A percentile compares a stretch with the other conserved stretches of the same genome.
Conservation (phyloP, 2,797 vertebrate species). For the Acanthurus lineatus region DNA sequence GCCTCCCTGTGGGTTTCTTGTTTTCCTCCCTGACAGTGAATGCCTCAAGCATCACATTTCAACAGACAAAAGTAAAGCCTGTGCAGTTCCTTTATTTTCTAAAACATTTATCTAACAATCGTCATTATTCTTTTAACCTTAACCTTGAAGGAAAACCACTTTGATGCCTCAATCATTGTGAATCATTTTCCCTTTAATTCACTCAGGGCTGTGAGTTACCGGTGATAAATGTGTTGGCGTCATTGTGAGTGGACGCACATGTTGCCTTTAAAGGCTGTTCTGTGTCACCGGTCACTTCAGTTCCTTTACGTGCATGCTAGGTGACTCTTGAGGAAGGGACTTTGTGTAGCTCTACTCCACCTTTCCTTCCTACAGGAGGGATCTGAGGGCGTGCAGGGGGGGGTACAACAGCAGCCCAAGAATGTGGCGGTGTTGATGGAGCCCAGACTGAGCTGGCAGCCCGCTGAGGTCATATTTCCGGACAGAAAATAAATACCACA, state of each 20-base stretch:
- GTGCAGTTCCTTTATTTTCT: background rate
- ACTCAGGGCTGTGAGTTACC: background rate
- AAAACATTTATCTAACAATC: conserved; percentile 16
- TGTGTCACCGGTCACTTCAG: background rate
- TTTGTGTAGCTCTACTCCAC: conserved; percentile 53
- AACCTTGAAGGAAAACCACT: conserved; percentile 9
- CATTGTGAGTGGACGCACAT: background rate
- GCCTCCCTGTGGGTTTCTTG: conserved; percentile 31
- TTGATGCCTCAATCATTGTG: conserved; percentile 14
- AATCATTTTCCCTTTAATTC: conserved; percentile 31
- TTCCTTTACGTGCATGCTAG: conserved; percentile 27
- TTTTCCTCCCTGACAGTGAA: conserved; percentile 9
- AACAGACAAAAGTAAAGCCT: background rate
- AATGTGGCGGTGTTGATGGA: conserved; percentile 71
- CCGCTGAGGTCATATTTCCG: conserved; percentile 79
- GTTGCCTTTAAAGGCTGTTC: conserved; percentile 26
- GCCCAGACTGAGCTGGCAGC: conserved; percentile 54
- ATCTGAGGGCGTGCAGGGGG: conserved; percentile 35
- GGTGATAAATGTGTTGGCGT: background rate
- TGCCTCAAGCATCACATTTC: conserved; percentile 18
- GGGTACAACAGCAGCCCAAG: conserved; percentile 50
- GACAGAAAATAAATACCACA: conserved; percentile 77
- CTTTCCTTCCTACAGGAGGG: conserved; percentile 78
- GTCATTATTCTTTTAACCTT: conserved; percentile 26
- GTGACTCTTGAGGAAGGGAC: conserved; percentile 64